These are phyloP conservation scores for Lordiphosa stackelbergi DNA, from an alignment of 1,140 invertebrate genomes.

Conservation along the genomic window DNA sequence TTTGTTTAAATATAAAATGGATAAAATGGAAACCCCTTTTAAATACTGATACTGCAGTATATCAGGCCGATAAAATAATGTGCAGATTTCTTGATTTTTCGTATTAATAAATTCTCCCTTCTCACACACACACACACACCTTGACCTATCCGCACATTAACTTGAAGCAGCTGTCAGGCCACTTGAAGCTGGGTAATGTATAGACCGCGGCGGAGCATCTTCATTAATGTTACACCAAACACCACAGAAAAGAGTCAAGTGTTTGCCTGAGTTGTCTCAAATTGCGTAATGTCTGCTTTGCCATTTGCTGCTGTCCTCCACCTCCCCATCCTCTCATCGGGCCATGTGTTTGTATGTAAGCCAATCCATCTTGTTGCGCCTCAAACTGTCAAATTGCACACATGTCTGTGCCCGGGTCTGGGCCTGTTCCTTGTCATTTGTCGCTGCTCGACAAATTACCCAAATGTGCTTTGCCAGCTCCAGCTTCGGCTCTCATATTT, in stretches of 20 bases:
- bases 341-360: slow-evolving; percentile 31
- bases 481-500: slow-evolving; percentile 46
- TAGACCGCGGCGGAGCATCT: slow-evolving; percentile 23
- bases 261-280: slow-evolving; percentile 64
- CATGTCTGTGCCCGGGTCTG: slow-evolving; percentile 35
- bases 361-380: slow-evolving; percentile 67
- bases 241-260: slow-evolving; percentile 32
- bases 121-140: slow-evolving; percentile 22
- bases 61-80: too few relatives aligned
- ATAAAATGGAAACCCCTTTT: too few relatives aligned
- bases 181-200: slow-evolving; percentile 12
- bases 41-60: too few relatives aligned
- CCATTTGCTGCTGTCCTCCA: slow-evolving; percentile 19
- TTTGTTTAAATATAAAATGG: too few relatives aligned
- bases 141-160: slow-evolving; percentile 20
- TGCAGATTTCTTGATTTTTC: too few relatives aligned
- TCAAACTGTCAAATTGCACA: slow-evolving; percentile 61
- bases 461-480: slow-evolving; percentile 46
- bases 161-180: neutral
- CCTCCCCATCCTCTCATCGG: slow-evolving; percentile 8
- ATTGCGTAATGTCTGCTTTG: slow-evolving; percentile 66
- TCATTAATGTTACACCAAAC: slow-evolving; percentile 42
- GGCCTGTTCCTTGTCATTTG: slow-evolving; percentile 54
- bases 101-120: neutral
- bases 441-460: slow-evolving; percentile 65